These are phyloP conservation scores for Mellilla xanthometata DNA, from an alignment of 2,888 invertebrate species.

Conservation along the genomic window DNA sequence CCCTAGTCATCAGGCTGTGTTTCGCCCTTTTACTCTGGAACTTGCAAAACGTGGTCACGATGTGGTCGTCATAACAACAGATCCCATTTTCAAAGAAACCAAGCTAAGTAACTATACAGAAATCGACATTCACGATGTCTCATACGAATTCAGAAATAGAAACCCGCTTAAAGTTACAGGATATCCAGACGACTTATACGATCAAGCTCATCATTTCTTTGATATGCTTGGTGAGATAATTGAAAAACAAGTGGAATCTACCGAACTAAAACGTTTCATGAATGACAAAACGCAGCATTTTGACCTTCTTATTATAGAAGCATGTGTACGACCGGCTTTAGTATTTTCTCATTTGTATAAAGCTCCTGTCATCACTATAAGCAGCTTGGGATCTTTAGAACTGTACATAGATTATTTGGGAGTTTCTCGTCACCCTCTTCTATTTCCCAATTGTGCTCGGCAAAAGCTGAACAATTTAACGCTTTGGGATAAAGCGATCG, in stretches of 20 bases:
- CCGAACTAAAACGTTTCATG: constrained; percentile 37
- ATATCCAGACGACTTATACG: constrained; percentile 15
- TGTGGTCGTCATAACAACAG: constrained; percentile 55
- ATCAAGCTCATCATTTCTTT: constrained; percentile 19
- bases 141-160: constrained; percentile 28
- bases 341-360: constrained; percentile 44
- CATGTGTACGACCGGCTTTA: constrained; percentile 34
- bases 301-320: constrained; percentile 49
- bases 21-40: constrained; percentile 51
- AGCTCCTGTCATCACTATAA: constrained; percentile 49
- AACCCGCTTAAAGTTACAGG: neutral
- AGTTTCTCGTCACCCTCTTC: constrained; percentile 38
- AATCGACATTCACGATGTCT: constrained; percentile 51
- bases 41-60: constrained; percentile 62
- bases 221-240: constrained; percentile 19
- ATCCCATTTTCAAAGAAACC: constrained; percentile 45
- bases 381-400: constrained; percentile 37
- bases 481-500: constrained; percentile 40
- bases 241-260: constrained; percentile 30
- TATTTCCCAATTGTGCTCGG: constrained; percentile 36
- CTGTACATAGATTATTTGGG: constrained; percentile 35
- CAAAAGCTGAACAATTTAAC: constrained; percentile 38
- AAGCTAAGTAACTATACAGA: constrained; percentile 51
- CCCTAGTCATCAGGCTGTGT: constrained; percentile 63
- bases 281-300: constrained; percentile 34